Evolutionary conservation across 2,113 vertebrate species (phyloP).

Genomic region (Litocranius walleri): DNA sequence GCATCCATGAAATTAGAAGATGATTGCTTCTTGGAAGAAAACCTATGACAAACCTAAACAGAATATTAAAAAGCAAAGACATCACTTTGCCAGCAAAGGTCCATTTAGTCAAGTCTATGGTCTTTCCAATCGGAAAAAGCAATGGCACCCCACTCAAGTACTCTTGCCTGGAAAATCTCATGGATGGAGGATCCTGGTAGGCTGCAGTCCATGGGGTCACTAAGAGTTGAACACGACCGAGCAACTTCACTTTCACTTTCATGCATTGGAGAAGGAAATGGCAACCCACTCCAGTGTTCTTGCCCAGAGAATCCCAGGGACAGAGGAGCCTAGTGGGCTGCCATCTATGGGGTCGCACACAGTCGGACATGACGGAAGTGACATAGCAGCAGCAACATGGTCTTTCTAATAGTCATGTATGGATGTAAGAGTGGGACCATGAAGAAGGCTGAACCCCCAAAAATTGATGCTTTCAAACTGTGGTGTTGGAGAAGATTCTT

Average conservation of each 20-base stretch:
- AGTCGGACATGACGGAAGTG: fast-evolving
- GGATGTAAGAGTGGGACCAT: background rate
- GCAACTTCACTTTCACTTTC: no score
- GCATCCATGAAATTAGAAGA: background rate
- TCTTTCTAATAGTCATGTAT: background rate
- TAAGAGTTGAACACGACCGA: no score
- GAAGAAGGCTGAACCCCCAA: background rate
- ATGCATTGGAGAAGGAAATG: no score
- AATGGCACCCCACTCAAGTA: no score
- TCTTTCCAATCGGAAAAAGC: background rate
- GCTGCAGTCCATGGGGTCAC: no score
- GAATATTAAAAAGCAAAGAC: background rate
- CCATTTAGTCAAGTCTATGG: background rate
- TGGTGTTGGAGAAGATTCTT: background rate
- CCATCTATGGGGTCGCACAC: no score
- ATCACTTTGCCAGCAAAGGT: background rate
- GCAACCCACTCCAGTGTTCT: no score
- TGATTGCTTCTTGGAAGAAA: background rate
- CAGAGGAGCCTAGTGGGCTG: no score
- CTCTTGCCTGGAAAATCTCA: no score
- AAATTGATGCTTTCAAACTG: background rate
- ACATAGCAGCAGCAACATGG: background rate
- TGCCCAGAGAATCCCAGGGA: no score
- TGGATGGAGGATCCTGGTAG: no score
- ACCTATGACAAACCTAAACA: background rate